These are phyloP conservation scores for Lepus townsendii DNA, from an alignment of 2,797 vertebrate genomes.

Conservation along the genomic window DNA sequence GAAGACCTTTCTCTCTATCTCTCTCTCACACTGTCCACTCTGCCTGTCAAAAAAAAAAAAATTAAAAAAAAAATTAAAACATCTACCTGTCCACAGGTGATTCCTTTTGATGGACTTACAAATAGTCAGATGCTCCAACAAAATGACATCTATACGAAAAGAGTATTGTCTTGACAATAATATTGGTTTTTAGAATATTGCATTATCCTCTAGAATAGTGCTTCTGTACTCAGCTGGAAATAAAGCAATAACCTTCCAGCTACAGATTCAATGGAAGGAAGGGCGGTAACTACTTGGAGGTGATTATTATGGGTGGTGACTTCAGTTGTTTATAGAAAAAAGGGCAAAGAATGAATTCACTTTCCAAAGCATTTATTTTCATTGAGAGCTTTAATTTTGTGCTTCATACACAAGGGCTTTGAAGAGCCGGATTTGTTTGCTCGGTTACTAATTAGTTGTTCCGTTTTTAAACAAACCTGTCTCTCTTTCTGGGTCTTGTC, in stretches of 20 bases:
- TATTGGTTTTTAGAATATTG: conserved; percentile 43
- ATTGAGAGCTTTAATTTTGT: conserved; percentile 70
- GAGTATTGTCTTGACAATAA: conserved; percentile 50
- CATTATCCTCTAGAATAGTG: conserved; percentile 47
- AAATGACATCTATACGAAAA: conserved; percentile 64
- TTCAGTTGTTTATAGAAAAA: conserved; percentile 63
- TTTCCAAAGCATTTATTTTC: conserved; percentile 74
- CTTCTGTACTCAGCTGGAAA: conserved; percentile 70
- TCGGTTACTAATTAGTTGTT: conserved; percentile 47
- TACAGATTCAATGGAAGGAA: conserved; percentile 74
- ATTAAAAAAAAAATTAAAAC: background rate
- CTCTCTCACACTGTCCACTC: too few relatives aligned
- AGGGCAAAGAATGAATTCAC: conserved; percentile 57
- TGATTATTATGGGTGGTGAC: conserved; percentile 64
- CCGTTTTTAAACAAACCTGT: conserved; percentile 55
- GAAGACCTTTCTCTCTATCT: too few relatives aligned
- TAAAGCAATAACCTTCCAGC: conserved; percentile 34
- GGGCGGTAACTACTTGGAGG: conserved; percentile 53
- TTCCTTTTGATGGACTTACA: conserved; percentile 49
- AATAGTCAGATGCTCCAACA: conserved; percentile 51
- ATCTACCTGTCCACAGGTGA: background rate
- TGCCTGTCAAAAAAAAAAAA: too few relatives aligned
- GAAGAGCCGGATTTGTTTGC: conserved; percentile 54
- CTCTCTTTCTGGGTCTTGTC: conserved; percentile 32
- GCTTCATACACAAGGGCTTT: background rate